Conservation (phyloP, 2,888 invertebrate species). For the Minunthozetes semirufus region DNA sequence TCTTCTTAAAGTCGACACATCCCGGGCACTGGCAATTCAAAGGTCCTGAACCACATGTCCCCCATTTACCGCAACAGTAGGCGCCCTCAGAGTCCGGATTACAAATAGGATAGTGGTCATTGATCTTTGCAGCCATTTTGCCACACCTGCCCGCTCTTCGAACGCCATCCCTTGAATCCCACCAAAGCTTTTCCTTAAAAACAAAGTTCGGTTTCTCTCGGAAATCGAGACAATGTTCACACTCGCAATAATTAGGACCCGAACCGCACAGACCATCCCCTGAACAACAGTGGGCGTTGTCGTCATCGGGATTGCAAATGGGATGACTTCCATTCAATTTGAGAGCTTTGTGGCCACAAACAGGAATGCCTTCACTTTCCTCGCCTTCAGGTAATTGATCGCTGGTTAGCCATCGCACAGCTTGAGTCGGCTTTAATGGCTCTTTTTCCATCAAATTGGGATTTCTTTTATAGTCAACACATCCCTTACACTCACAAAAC, state of each 20-base stretch:
- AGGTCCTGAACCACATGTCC: conserved; percentile 30
- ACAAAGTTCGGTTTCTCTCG: neutral
- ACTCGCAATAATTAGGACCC: conserved; percentile 26
- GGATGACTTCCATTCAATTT: conserved; percentile 27
- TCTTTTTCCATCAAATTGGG: conserved; percentile 25
- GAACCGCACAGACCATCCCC: conserved; percentile 24
- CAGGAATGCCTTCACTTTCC: conserved; percentile 2
- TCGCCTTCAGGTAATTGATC: neutral
- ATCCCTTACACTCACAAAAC: conserved; percentile 46
- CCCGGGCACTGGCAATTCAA: conserved; percentile 22
- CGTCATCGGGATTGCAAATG: conserved; percentile 34
- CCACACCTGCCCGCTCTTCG: conserved; percentile 27
- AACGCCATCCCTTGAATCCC: conserved; percentile 6
- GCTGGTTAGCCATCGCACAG: conserved; percentile 21
- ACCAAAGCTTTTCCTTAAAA: conserved; percentile 15
- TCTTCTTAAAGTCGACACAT: conserved; percentile 23
- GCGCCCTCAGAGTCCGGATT: neutral
- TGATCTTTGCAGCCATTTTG: neutral
- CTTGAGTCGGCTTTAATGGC: neutral
- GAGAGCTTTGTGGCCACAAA: conserved; percentile 26
- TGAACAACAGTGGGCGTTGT: conserved; percentile 31
- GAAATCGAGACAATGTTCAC: conserved; percentile 26
- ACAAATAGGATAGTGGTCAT: conserved; percentile 25
- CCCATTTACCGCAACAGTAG: conserved; percentile 27
- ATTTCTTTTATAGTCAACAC: conserved; percentile 37